Conservation (phyloP, 2,797 vertebrate species). For the Psittacula derbiana region DNA sequence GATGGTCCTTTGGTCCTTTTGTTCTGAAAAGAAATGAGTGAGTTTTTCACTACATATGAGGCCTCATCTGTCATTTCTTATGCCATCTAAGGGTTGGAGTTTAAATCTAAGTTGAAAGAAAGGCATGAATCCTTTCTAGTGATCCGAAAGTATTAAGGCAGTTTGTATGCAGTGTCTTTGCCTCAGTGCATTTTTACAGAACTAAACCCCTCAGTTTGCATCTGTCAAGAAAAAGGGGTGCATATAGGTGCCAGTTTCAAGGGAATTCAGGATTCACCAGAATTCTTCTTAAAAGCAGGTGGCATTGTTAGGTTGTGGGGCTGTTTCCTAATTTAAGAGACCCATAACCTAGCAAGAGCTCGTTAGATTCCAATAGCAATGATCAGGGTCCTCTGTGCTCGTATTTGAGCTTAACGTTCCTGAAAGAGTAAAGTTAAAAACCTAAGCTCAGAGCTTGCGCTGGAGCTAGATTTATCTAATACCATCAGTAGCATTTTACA, state of each 20-base stretch:
- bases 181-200: neutral
- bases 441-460: neutral
- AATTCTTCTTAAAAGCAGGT: neutral
- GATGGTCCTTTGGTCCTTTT: neutral
- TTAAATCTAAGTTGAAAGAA: neutral
- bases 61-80: neutral
- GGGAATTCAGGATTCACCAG: neutral
- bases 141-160: neutral
- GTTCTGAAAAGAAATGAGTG: neutral
- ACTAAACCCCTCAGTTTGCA: neutral
- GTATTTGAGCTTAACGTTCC: neutral
- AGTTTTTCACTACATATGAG: neutral
- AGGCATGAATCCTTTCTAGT: neutral
- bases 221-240: neutral
- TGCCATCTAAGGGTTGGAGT: neutral
- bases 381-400: neutral
- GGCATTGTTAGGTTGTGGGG: neutral
- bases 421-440: neutral
- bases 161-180: neutral
- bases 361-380: neutral
- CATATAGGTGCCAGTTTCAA: neutral
- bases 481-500: neutral
- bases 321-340: conserved; percentile 12
- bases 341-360: neutral
- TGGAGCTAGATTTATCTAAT: neutral